Percentiles rank a stretch among this genome's conserved stretches.
These are phyloP conservation scores for Hoplodrina ambigua DNA, from an alignment of 2,888 invertebrate species.

Conservation along the genomic window DNA sequence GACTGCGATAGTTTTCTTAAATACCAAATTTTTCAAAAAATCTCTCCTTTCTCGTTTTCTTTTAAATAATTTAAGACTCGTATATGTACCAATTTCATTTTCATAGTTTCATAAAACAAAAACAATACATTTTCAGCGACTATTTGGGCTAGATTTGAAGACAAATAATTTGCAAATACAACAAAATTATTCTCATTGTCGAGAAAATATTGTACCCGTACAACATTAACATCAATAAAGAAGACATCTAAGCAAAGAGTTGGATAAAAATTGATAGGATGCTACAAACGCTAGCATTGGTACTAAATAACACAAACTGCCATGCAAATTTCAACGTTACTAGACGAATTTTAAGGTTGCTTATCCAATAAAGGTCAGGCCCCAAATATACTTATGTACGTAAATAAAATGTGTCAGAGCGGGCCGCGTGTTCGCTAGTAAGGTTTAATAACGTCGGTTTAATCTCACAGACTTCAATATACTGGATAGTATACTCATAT, in stretches of 20 bases:
- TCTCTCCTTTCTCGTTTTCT: too few relatives aligned
- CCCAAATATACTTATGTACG: conserved; percentile 58
- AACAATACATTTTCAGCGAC: not conserved
- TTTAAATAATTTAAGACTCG: too few relatives aligned
- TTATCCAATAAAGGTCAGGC: conserved; percentile 6
- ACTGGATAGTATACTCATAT: conserved; percentile 61
- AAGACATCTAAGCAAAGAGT: conserved; percentile 62
- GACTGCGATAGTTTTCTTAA: too few relatives aligned
- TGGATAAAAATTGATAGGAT: conserved; percentile 64
- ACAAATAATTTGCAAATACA: conserved; percentile 31
- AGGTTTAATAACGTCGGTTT: conserved; percentile 78
- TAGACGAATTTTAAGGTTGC: not conserved
- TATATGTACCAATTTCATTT: not conserved
- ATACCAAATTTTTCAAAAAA: too few relatives aligned
- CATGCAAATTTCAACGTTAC: conserved; percentile 38
- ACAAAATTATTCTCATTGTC: conserved; percentile 39
- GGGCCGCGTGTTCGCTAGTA: conserved; percentile 58
- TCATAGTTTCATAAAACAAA: not conserved
- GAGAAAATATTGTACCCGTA: conserved; percentile 44
- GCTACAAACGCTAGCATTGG: conserved; percentile 54
- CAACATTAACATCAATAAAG: conserved; percentile 63
- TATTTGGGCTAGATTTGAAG: not conserved
- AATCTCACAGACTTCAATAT: conserved; percentile 76
- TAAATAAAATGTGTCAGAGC: conserved; percentile 64
- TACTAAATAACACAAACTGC: conserved; percentile 37